phyloP scores from a whole-genome alignment of 2,797 vertebrate species.

The Chaetophractus vellerosus region DNA sequence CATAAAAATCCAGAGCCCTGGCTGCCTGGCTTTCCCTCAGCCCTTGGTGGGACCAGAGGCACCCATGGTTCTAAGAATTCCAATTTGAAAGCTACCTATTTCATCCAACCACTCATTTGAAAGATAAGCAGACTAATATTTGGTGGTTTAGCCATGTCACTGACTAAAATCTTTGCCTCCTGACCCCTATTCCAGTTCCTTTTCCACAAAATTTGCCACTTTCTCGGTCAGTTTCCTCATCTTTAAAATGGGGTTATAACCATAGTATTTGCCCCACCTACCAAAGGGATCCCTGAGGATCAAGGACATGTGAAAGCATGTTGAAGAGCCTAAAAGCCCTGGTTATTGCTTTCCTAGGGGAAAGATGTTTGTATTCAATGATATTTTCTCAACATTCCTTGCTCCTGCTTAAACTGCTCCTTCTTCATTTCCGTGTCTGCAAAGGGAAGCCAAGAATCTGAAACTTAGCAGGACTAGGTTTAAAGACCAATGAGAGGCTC shows the following conservation, averaged over 20 bases:
- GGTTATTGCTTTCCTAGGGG: not conserved
- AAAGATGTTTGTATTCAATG: not conserved
- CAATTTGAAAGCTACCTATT: not conserved
- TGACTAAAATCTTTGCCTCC: not conserved
- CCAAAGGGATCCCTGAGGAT: not conserved
- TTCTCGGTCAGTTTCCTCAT: constrained; percentile 21
- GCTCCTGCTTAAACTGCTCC: not conserved
- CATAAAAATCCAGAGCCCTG: not conserved
- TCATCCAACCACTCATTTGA: not conserved
- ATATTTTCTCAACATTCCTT: not conserved
- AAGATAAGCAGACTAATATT: not conserved
- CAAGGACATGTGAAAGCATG: not conserved
- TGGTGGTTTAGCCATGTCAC: no score
- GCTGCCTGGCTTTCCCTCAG: not conserved
- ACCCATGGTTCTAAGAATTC: not conserved
- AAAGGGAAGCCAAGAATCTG: not conserved
- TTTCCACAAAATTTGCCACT: not conserved
- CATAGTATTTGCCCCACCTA: not conserved
- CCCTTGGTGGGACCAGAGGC: not conserved
- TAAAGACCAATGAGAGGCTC: not conserved
- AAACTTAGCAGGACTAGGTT: not conserved
- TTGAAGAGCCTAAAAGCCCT: not conserved
- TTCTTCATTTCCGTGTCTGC: not conserved
- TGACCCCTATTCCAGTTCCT: not conserved
- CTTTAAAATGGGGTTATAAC: constrained; percentile 10